Evolutionary conservation across 2,888 invertebrate species (phyloP), one percentile per base, ranked within the genome.

Genomic region (Pristionchus japonicus): DNA sequence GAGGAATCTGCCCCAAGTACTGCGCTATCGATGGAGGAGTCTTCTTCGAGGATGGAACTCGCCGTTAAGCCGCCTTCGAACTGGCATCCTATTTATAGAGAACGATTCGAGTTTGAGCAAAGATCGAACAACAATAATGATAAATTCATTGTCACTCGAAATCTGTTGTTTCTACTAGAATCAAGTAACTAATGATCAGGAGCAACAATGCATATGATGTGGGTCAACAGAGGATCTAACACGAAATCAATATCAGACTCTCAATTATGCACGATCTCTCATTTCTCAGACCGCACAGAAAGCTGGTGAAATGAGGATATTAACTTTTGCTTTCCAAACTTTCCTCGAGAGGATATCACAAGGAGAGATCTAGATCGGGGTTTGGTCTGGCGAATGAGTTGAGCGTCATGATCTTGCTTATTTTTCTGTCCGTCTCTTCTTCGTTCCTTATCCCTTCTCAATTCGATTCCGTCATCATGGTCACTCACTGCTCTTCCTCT

Each of bases 21-120:
- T 91, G 91, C 89, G 91, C 91, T 89, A 90, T 92, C 90, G 91
- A 91, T 83, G 91, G 91, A 67, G 91, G 91, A 88, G 91, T 91
- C 86, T 91, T 91, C 91, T 91, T 91, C 91, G 91, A 91, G 89
- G 91, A 91, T 89, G 91, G 91, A 85, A 91, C 91, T 67, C 87
- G 89, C 49, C 89, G 89, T 88, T 89, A 89, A 89, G 80, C 37
- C 23, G 52, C 17, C 2, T n/a, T 27, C 11, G n/a, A 13, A 0
- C 17, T 34, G 49, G 23, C 23, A 49, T 47, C n/a, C 20, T 80
- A 80, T 52, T 52, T 52, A 83, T 83, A 52, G 82, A 52, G 52
- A 43, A 52, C 34, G 82, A 80, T 34, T 37, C 80, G 49, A 80
- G 80, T 80, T 47, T 20, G 49, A 47, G 52, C 17, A 37, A 31